Base-by-base conservation (phyloP, 2,888 invertebrate species). In the Zelleria hepariella region DNA sequence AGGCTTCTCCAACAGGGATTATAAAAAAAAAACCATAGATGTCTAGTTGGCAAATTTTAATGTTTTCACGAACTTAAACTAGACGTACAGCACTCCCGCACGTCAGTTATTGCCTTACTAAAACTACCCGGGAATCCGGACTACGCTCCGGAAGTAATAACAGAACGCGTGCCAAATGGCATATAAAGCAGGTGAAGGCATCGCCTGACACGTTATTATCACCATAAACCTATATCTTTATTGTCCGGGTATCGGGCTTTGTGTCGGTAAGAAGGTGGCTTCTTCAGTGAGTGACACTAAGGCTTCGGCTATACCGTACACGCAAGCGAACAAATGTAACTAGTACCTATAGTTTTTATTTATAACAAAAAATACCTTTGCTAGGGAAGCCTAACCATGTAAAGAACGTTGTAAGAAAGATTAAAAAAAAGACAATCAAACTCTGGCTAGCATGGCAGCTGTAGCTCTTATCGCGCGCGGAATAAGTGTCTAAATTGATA, bases 171-270 rank as follows among this genome's bases (percentile, higher is more conserved):
- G 51, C 27, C 42, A 20, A 56, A 58, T 47, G 23, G 60, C 23
- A 48, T 60, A 54, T 60, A 60, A 60, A 60, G 48, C 60, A 60
- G 60, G 60, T 60, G 57, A 60, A 53, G 55, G 55, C 49, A 51
- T 15, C 5, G 53, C 48, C 55, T 26, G 49, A 55, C 59, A 27
- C 25, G 59, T 59, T 59, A 59, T 59, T 59, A 59, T 59, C 56
- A 55, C 59, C 56, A 58, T 60, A 60, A 58, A 60, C 53, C 58
- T 53, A 54, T 60, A 57, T 57, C 57, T 60, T 60, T 58, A 60
- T 49, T 48, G 60, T 53, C 49, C 25, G 15, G 58, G 53, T 58
- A 60, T 58, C 60, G 32, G 47, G 32, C 32, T 42, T 15, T 2
- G 32, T 42, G 15, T 15, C 4, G 2, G 10, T 5, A 15, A 42